Base-by-base conservation (phyloP, 2,113 vertebrate genomes). In the Tetraodon nigroviridis region DNA sequence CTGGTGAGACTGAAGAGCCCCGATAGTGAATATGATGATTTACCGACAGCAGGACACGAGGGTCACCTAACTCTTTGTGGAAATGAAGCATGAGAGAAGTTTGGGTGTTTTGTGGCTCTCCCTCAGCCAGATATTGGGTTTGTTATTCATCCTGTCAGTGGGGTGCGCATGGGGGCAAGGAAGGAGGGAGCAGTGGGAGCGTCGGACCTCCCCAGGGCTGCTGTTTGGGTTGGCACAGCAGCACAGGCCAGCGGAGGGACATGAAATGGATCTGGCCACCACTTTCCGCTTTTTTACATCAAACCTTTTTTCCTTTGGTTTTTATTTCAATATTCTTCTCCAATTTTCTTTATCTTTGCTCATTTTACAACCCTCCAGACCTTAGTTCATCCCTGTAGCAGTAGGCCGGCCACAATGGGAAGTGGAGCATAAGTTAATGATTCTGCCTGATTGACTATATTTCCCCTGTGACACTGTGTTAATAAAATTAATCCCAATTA, bases 401-500 rank as follows among this genome's bases (percentile, higher is more conserved):
- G 44, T 37, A 14, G 24, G 58, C 75, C 64, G 53, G 61, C 70
- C 55, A 52, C 50, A 46, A 54, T 20, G 55, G 75, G 79, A 83
- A 84, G 55, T 59, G 20, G 74, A 80, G 80, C 77, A 73, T 60
- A 77, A 80, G 73, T 74, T 69, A 67, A 83, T 81, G 75, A 82
- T 81, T 42, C 61, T 47, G 72, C 64, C 63, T 87, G 82, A 86
- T 87, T 86, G 85, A 84, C 71, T 82, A 77, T 76, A 67, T 84
- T 70, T 70, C 69, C 78, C 80, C 51, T 66, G 69, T 76, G 82
- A 65, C 54, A 19, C 69, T 77, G 53, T 72, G 67, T 78, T 82
- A 75, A 82, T 84, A 69, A 85, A 87, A 88, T 87, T 85, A 85
- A 66, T 64, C 69, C 62, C 72, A 86, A 86, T 89, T 89, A 87